Evolutionary conservation across 1,140 invertebrate genomes (phyloP).

Genomic region (Drosophila rufa): DNA sequence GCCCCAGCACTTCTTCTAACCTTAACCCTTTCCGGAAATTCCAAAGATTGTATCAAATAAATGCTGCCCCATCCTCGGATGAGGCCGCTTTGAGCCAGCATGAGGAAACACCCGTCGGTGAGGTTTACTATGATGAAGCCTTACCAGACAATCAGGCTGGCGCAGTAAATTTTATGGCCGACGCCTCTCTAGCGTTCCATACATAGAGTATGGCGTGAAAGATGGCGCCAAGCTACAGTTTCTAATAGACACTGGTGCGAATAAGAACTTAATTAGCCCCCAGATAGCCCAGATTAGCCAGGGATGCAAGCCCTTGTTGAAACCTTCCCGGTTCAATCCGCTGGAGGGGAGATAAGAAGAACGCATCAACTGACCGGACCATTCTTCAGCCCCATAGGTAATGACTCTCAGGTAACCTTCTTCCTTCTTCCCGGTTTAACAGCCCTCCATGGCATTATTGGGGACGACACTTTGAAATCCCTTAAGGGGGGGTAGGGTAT

Average conservation of each 20-base stretch:
- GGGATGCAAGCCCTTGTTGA: neutral
- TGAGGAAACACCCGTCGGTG: neutral
- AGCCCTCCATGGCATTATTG: constrained; percentile 22
- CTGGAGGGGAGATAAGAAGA: constrained; percentile 7
- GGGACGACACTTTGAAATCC: constrained; percentile 9
- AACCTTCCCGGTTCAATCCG: constrained; percentile 6
- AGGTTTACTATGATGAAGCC: neutral
- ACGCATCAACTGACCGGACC: neutral
- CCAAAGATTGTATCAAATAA: constrained; percentile 5
- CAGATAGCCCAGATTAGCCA: constrained; percentile 3
- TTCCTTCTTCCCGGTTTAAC: neutral
- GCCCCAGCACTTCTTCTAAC: neutral
- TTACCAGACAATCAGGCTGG: neutral
- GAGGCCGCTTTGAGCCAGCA: neutral
- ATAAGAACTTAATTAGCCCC: constrained; percentile 27
- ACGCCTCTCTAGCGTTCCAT: constrained; percentile 1
- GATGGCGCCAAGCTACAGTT: constrained; percentile 15
- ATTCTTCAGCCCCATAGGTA: no score
- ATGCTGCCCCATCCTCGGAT: neutral
- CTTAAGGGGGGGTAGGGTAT: no score
- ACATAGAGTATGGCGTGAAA: no score
- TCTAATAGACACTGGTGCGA: constrained; percentile 22
- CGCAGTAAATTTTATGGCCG: neutral
- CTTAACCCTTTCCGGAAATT: constrained; percentile 1
- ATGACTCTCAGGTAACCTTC: no score